Evolutionary conservation across 1,140 invertebrate genomes (phyloP), one percentile per base, ranked within the genome.

Genomic region (Sycophaga agraensis): DNA sequence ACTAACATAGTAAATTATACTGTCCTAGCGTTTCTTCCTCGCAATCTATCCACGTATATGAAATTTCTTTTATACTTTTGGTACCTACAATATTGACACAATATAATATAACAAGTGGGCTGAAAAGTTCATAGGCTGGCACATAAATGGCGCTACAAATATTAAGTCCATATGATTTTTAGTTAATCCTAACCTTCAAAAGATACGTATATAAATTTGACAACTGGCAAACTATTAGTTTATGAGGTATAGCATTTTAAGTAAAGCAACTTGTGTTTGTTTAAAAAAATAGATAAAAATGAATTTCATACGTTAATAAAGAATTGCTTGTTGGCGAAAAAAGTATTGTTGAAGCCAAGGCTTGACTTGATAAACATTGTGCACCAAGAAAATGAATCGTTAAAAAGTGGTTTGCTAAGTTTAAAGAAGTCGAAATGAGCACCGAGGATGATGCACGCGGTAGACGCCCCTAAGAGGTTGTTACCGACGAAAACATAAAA

Each of bases 341-440:
- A 60, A 60, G 26, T 45, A 40, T 28, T 16, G 34, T 24, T 40
- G 43, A 60, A 40, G 28, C 45, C 8, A 60, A 50, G 19, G 16
- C 34, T 34, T 59, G 46, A 45, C 55, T 57, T 35, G 22, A 51
- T 24, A 31, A 40, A 64, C 66, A 73, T 64, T 71, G 68, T 70
- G 51, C 65, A 57, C 51, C 67, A 65, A 68, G 49, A 68, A 56
- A 67, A 66, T 39, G 63, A 31, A 72, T 66, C 21, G 67, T 74
- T 35, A 68, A 72, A 69, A 61, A 58, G 61, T 75, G 65, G 63
- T 53, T 59, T 66, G 68, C 62, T 70, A 65, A 73, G 68, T 73
- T 77, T 71, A 66, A 70, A 70, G 65, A 62, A 68, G 66, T 67
- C 55, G 64, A 64, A 71, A 70, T 46, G 31, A 70, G 67, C 66